These are phyloP conservation scores for Heliconius ismenius DNA, from an alignment of 2,888 invertebrate genomes.

Conservation along the genomic window DNA sequence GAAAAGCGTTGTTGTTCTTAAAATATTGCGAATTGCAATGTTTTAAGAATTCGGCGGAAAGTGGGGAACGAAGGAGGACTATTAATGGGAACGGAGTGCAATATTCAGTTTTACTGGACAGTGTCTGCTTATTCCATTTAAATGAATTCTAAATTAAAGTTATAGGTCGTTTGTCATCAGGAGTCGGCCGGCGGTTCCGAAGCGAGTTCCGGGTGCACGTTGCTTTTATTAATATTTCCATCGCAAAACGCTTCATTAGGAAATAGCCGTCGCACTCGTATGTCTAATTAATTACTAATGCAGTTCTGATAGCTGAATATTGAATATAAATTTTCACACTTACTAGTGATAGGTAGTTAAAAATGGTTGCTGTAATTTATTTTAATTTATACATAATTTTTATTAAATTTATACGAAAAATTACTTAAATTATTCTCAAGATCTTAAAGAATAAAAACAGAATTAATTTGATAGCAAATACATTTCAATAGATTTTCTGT, in stretches of 20 bases:
- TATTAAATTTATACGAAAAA: too few relatives aligned
- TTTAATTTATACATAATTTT: too few relatives aligned
- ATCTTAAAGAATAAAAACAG: too few relatives aligned
- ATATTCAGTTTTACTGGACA: neutral
- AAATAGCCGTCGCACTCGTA: conserved; percentile 47
- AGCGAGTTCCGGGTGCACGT: conserved; percentile 71
- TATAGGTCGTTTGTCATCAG: conserved; percentile 76
- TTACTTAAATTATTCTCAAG: too few relatives aligned
- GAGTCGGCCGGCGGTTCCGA: conserved; percentile 54
- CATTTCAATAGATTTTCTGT: too few relatives aligned
- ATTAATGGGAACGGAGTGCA: neutral
- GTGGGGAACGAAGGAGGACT: too few relatives aligned
- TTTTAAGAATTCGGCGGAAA: too few relatives aligned
- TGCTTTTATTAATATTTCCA: conserved; percentile 82
- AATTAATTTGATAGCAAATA: too few relatives aligned
- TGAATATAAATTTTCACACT: neutral
- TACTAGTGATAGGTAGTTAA: neutral
- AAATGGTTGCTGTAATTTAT: too few relatives aligned
- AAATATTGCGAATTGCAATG: too few relatives aligned
- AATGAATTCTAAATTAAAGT: conserved; percentile 75
- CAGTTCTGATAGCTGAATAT: neutral
- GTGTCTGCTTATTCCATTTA: conserved; percentile 57
- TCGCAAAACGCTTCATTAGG: conserved; percentile 58
- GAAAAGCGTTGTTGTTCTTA: neutral
- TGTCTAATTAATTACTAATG: conserved; percentile 14